Evolutionary conservation across 35 echinoderm and acorn worm genomes (phyloP).

Genomic region (Strongylocentrotus purpuratus): DNA sequence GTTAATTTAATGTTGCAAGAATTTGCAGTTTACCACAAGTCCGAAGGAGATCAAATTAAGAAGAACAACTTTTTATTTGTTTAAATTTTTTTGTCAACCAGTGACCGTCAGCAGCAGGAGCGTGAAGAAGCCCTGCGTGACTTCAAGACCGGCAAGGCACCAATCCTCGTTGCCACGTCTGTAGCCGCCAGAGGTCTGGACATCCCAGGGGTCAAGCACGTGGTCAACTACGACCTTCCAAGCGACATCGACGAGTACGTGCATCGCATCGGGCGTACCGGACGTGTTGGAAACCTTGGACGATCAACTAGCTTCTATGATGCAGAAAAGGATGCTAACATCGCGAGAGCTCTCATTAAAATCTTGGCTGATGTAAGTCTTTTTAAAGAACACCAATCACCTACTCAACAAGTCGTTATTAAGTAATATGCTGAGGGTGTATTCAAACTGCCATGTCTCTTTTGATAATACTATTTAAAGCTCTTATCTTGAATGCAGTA

Average conservation of each 20-base stretch:
- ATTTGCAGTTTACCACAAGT: no score
- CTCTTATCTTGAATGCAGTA: no score
- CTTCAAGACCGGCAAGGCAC: conserved; percentile 75
- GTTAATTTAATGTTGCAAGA: no score
- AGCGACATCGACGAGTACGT: conserved; percentile 88
- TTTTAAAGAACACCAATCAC: not conserved
- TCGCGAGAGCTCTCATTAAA: conserved; percentile 86
- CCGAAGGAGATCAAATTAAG: no score
- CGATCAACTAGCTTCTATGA: conserved; percentile 88
- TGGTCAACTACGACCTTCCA: conserved; percentile 94
- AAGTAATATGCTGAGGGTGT: no score
- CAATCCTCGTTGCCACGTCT: conserved; percentile 91
- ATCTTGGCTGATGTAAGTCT: conserved; percentile 93
- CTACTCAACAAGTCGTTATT: no score
- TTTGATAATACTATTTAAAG: no score
- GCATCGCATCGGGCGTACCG: conserved; percentile 95
- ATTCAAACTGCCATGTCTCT: no score
- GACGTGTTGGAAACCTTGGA: conserved; percentile 90
- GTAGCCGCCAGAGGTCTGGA: conserved; percentile 92
- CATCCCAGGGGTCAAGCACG: conserved; percentile 95
- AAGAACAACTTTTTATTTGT: no score
- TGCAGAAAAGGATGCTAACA: conserved; percentile 60
- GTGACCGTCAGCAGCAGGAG: conserved; percentile 91
- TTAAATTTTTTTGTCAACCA: not conserved
- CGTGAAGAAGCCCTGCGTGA: conserved; percentile 90